phyloP scores from a whole-genome alignment of 2,113 vertebrate species.

The Channa argus region DNA sequence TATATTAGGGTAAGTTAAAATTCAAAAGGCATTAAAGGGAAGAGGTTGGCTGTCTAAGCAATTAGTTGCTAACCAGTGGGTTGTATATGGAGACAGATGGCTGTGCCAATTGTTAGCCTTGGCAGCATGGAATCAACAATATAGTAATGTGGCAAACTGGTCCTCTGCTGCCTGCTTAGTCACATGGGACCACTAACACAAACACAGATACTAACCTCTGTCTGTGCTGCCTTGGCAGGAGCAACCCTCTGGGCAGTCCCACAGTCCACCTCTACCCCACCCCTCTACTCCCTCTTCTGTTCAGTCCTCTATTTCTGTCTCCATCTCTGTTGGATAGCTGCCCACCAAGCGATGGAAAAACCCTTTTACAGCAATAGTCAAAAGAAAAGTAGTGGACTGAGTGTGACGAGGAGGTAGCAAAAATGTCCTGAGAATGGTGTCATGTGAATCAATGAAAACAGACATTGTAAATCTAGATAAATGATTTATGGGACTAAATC shows the following conservation, averaged over 20 bases:
- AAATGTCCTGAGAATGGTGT: not conserved
- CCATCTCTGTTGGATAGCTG: slow-evolving; percentile 48
- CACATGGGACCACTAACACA: slow-evolving; percentile 50
- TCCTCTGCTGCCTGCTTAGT: slow-evolving; percentile 30
- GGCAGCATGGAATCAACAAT: slow-evolving; percentile 42
- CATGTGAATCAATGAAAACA: too few species aligned
- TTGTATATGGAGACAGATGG: slow-evolving; percentile 65
- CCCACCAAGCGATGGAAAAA: slow-evolving; percentile 37
- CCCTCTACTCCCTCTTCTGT: not conserved
- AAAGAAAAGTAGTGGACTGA: slow-evolving; percentile 1
- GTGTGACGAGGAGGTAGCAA: not conserved
- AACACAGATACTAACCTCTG: slow-evolving; percentile 52
- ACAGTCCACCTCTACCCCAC: slow-evolving; percentile 10
- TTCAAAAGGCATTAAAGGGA: slow-evolving; percentile 34
- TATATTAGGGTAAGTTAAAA: slow-evolving; percentile 38
- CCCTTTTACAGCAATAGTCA: slow-evolving; percentile 23
- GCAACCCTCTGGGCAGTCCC: slow-evolving; percentile 16
- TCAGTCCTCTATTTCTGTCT: not conserved
- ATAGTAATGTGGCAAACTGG: slow-evolving; percentile 52
- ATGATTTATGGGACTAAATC: not conserved
- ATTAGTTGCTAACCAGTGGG: slow-evolving; percentile 32
- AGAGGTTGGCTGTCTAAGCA: slow-evolving; percentile 34
- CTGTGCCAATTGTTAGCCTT: slow-evolving; percentile 49
- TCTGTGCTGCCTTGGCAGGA: slow-evolving; percentile 60
- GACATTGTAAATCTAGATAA: slow-evolving; percentile 5